Conservation (phyloP, 2,888 invertebrate genomes). For the Sphaerophoria rueppellii region DNA sequence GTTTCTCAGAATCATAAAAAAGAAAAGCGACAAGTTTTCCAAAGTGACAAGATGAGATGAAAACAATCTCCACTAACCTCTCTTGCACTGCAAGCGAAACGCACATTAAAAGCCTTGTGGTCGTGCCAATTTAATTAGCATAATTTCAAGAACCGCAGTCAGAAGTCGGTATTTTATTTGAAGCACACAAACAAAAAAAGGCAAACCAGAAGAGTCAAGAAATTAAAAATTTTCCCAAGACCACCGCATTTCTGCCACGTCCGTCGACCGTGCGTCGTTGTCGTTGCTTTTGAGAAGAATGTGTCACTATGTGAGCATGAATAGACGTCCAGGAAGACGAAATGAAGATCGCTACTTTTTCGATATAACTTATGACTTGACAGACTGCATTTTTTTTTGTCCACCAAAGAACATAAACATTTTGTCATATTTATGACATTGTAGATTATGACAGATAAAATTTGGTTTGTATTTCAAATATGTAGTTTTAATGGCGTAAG, state of each 20-base stretch:
- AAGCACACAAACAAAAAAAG: background rate
- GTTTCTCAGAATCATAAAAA: slow-evolving; percentile 12
- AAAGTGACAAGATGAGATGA: slow-evolving; percentile 9
- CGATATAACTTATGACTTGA: slow-evolving; percentile 42
- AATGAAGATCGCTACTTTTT: slow-evolving; percentile 33
- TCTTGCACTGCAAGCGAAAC: background rate
- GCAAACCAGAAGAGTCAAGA: slow-evolving; percentile 14
- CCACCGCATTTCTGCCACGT: background rate
- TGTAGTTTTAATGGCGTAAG: background rate
- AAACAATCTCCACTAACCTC: background rate
- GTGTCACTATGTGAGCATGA: slow-evolving; percentile 31
- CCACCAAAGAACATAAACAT: slow-evolving; percentile 9
- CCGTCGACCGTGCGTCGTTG: background rate
- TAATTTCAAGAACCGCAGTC: slow-evolving; percentile 22
- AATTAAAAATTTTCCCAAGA: slow-evolving; percentile 24
- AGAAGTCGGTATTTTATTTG: background rate
- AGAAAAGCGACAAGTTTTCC: background rate
- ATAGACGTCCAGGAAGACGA: slow-evolving; percentile 23
- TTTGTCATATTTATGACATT: slow-evolving; percentile 49
- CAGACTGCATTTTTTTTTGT: slow-evolving; percentile 1
- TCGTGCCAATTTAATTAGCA: slow-evolving; percentile 38
- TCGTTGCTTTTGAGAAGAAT: slow-evolving; percentile 7
- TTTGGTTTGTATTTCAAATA: background rate
- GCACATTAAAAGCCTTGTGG: slow-evolving; percentile 21
- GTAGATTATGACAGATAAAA: slow-evolving; percentile 36